Evolutionary conservation across 2,113 vertebrate genomes (phyloP), one percentile per base, ranked within the genome.

Genomic region (Vanacampus margaritifer): DNA sequence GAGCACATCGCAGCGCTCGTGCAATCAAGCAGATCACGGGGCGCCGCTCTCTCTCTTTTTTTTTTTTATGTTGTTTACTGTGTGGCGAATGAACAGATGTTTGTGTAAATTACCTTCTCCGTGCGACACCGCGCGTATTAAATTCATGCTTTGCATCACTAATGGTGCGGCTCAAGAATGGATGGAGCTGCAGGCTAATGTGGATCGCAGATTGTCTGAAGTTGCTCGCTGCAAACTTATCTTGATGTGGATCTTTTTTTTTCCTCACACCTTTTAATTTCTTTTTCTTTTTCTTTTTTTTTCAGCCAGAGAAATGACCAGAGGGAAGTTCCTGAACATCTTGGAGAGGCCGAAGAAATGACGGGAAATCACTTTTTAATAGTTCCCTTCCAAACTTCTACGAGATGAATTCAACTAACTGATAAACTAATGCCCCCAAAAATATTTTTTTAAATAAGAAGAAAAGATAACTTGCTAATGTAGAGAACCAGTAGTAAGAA

Each of bases 251-350:
- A 0, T 46, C 16, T 12, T 73, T 75, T 24, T 26, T 71, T 57
- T 57, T 1, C 0, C 45, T 21, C 13, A 66, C 19, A n/a, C 73
- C 78, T 81, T n/a, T 17, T 73, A 13, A 69, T 71, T 1, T 65
- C 16, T 26, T 61, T n/a, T 69, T 51, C 68, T 64, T 19, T 32
- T 35, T 72, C 43, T 67, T 73, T 87, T 24, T 84, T 86, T 93
- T 95, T 57, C 93, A 99, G 97, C 97, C 70, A 91, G 97, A 87
- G 97, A 99, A 91, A 99, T 99, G 97, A 99, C 97, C 67, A 91
- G 97, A 64, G 97, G 97, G 2, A 99, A 99, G 85, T 98, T 99
- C 84, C 92, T 99, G 83, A 99, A 99, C 87, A 98, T 99, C 86
- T 84, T 98, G 86, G 97, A 98, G 88, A 95, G 96, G 84, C 94